Base-by-base conservation (phyloP, 2,797 vertebrate species). In the Notamacropus eugenii region DNA sequence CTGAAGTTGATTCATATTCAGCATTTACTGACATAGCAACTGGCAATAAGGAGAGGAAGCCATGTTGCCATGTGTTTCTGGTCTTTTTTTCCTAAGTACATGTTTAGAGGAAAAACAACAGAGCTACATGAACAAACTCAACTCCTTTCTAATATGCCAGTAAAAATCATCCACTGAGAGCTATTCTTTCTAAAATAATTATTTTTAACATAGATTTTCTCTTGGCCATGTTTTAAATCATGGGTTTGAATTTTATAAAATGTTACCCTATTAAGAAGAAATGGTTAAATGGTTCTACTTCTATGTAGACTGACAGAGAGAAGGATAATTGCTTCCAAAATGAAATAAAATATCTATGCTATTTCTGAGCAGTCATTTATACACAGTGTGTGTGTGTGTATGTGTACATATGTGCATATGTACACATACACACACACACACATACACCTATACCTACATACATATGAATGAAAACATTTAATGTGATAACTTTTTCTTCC, bases 81-180 rank as follows among this genome's bases (percentile, higher is more conserved):
- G 93, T 94, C 93, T 52, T 92, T 52, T 92, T 92, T 93, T 95
- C 34, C 97, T 97, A 93, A 97, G 4, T 97, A 28, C 97, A 82
- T 4, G 50, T 55, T 95, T 57, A 94, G 90, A n/a, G 50, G 58
- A 28, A 92, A 74, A 94, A 24, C 52, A 91, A 90, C 40, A 94
- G 58, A 95, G n/a, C 90, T 11, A 14, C 59, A 54, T n/a, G 54
- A 31, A 91, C 29, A 54, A 93, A 29, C 22, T 87, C 59, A 12
- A 40, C 91, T 95, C 54, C 92, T 96, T 74, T 97, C 56, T 59
- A 58, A 34, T 46, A 82, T 56, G 54, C 92, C 50, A 59, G 55
- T 58, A 95, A 92, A 96, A 10, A 95, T 94, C 1, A 95, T 95
- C 1, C 93, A 91, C 62, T 91, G 54, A 93, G 62, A 96, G 96